Evolutionary conservation across 2,113 vertebrate species (phyloP).

Genomic region (Sprattus sprattus): DNA sequence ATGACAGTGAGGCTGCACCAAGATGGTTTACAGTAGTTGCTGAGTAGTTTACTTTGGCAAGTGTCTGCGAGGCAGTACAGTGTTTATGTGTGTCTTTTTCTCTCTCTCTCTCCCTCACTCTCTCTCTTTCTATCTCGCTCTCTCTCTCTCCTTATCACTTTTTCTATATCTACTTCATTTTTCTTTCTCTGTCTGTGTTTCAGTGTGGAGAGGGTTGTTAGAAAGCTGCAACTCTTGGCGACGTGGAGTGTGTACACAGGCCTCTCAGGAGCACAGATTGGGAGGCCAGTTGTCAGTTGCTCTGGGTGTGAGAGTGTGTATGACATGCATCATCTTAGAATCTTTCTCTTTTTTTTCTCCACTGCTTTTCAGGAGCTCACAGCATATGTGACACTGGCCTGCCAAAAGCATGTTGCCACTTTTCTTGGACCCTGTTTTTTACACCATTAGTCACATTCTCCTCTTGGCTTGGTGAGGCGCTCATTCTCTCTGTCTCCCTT

Average conservation of each 20-base stretch:
- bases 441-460: conserved; percentile 51
- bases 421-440: conserved; percentile 36
- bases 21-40: background rate
- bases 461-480: conserved; percentile 35
- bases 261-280: conserved; percentile 41
- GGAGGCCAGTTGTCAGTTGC: conserved; percentile 49
- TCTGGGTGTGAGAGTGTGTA: conserved; percentile 43
- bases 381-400: conserved; percentile 42
- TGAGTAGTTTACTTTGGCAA: background rate
- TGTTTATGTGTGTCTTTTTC: conserved; percentile 1
- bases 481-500: background rate
- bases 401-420: conserved; percentile 48
- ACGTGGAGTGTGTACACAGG: background rate
- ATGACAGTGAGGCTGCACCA: background rate
- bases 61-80: background rate
- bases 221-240: background rate
- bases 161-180: background rate
- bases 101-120: background rate
- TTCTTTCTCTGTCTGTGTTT: background rate
- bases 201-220: background rate
- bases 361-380: conserved; percentile 41
- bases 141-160: background rate
- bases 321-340: conserved; percentile 31
- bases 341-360: background rate
- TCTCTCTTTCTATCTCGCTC: background rate